These are phyloP conservation scores for Chloroclystis v-ata DNA, from an alignment of 2,888 invertebrate species.

Conservation along the genomic window DNA sequence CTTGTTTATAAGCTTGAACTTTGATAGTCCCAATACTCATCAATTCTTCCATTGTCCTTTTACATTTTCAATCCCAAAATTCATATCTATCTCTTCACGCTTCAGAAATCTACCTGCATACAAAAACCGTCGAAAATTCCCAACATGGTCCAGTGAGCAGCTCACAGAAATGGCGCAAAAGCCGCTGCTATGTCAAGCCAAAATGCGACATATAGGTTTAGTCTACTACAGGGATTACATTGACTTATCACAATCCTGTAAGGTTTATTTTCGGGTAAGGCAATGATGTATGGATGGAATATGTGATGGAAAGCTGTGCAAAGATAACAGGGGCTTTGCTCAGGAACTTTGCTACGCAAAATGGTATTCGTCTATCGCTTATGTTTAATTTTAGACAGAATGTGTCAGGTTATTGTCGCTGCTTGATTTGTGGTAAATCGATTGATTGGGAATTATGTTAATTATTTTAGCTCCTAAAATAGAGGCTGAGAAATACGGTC, in stretches of 20 bases:
- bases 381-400: neutral
- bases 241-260: constrained; percentile 15
- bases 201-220: constrained; percentile 21
- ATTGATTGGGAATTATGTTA: no score
- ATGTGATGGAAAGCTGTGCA: constrained; percentile 21
- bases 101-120: constrained; percentile 29
- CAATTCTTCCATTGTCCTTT: constrained; percentile 1
- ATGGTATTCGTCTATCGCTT: neutral
- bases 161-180: constrained; percentile 38
- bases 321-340: constrained; percentile 20
- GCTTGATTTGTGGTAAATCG: no score
- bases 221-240: constrained; percentile 12
- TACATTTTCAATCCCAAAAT: constrained; percentile 24
- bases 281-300: constrained; percentile 8
- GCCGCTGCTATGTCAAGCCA: constrained; percentile 22
- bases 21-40: neutral
- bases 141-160: constrained; percentile 34
- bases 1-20: neutral
- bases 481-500: no score
- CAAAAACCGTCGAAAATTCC: constrained; percentile 33
- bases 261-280: constrained; percentile 14
- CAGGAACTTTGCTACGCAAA: constrained; percentile 4
- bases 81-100: constrained; percentile 28
- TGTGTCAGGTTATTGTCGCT: neutral
- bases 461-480: no score